Conservation (phyloP, 2,888 invertebrate species). For the Pristionchus fissidentatus region DNA sequence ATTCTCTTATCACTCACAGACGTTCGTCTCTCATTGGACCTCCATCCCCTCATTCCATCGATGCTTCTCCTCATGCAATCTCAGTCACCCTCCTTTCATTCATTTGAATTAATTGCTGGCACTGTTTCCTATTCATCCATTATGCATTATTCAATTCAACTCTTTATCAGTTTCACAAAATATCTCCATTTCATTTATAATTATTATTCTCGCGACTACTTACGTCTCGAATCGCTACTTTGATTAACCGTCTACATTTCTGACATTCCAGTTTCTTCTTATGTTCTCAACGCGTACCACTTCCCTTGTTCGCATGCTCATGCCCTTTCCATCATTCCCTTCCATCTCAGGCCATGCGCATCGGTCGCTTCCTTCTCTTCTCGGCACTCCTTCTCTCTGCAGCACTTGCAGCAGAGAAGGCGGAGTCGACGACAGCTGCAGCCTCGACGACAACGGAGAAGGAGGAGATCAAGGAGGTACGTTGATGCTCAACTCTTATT, state of each 20-base stretch:
- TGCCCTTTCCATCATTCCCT: neutral
- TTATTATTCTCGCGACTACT: too few species aligned
- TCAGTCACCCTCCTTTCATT: neutral
- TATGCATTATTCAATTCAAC: neutral
- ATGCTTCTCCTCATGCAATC: too few species aligned
- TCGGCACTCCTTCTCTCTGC: neutral
- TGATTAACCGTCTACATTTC: too few species aligned
- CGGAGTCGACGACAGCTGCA: slow-evolving; percentile 15
- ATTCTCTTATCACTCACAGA: neutral
- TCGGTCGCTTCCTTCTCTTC: slow-evolving; percentile 36
- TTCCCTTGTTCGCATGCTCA: too few species aligned
- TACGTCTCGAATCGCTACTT: too few species aligned
- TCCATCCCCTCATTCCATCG: too few species aligned
- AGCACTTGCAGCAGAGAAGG: neutral
- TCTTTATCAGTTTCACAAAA: neutral
- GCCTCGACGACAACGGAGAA: slow-evolving; percentile 11
- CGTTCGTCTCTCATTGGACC: too few species aligned
- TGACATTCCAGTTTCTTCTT: too few species aligned
- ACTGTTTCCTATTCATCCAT: neutral
- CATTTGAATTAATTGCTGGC: too few species aligned
- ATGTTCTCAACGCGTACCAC: too few species aligned
- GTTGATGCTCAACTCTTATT: neutral
- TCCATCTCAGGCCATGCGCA: slow-evolving; percentile 4
- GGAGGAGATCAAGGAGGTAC: slow-evolving; percentile 11
- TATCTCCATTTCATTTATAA: too few species aligned